Base-by-base conservation (phyloP, 2,888 invertebrate genomes). In the Caenorhabditis sinica region DNA sequence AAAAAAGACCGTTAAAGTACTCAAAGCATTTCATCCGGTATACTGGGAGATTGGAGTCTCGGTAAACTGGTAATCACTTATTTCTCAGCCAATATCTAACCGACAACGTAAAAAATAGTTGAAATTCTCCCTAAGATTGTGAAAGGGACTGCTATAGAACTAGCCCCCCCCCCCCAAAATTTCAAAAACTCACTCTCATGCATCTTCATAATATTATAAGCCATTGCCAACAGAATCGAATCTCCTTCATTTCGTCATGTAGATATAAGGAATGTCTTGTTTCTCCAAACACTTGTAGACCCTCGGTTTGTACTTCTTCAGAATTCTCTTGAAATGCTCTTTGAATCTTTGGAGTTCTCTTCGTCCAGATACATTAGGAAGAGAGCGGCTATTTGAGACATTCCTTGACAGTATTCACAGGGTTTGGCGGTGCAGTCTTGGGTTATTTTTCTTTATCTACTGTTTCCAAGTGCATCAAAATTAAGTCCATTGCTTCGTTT, bases 241-340 rank as follows among this genome's bases (percentile, higher is more conserved):
- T 99, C 99, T 1, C 99, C 99, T 91, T 98, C 98, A 99, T 93
- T 99, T 99, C 58, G 99, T 95, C 45, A 98, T 97, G 94, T 99
- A 99, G 69, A 98, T 95, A 93, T 97, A 96, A 51, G 97, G 97
- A 89, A 99, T 95, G 90, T 97, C 97, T 93, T 97, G 96, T 93
- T 96, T 96, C 93, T 98, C 97, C 92, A 99, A 95, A 94, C 98
- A 98, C 90, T 96, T 96, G 93, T 97, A 97, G 79, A 99, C 93
- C 94, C 97, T 97, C 45, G 98, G 97, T 94, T 98, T 95, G 93
- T 97, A 96, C 94, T 97, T 97, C 89, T 95, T 95, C 93, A 99
- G 95, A 93, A 99, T 96, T 93, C 95, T 96, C 94, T 99, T 98
- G 94, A 98, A 98, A 93, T 99, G 98, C 91, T 96, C 96, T 90